These are phyloP conservation scores for Rhagoletis pomonella DNA, from an alignment of 1,140 invertebrate species.

Conservation along the genomic window DNA sequence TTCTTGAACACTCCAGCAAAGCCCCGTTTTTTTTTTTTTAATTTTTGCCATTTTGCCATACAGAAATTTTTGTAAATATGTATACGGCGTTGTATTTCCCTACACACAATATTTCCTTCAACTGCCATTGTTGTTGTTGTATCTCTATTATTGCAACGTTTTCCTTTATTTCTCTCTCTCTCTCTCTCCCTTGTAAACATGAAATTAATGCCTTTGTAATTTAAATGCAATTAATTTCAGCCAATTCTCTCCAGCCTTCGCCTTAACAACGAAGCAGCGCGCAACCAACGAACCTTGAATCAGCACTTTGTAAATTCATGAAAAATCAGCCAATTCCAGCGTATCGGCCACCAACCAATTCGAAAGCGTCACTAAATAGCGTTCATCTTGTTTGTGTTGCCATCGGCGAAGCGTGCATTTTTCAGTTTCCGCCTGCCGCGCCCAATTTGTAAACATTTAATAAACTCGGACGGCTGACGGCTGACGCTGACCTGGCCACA, in stretches of 20 bases:
- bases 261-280: background rate
- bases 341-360: background rate
- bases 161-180: background rate
- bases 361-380: slow-evolving; percentile 9
- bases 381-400: background rate
- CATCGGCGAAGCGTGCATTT: slow-evolving; percentile 17
- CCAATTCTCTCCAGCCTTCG: background rate
- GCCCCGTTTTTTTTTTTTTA: background rate
- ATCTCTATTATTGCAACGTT: background rate
- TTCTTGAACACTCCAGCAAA: too few relatives aligned
- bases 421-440: slow-evolving; percentile 19
- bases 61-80: background rate
- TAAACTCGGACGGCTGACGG: background rate
- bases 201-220: slow-evolving; percentile 41
- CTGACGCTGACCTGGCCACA: background rate
- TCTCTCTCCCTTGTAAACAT: background rate
- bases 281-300: slow-evolving; percentile 1
- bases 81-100: background rate
- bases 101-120: background rate
- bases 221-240: slow-evolving; percentile 42
- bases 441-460: slow-evolving; percentile 48
- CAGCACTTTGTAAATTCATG: slow-evolving; percentile 22
- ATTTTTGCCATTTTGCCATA: background rate
- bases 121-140: background rate
- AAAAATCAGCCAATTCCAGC: slow-evolving; percentile 29